Evolutionary conservation across 2,797 vertebrate species (phyloP).

Genomic region (Hafferia zeledoni): DNA sequence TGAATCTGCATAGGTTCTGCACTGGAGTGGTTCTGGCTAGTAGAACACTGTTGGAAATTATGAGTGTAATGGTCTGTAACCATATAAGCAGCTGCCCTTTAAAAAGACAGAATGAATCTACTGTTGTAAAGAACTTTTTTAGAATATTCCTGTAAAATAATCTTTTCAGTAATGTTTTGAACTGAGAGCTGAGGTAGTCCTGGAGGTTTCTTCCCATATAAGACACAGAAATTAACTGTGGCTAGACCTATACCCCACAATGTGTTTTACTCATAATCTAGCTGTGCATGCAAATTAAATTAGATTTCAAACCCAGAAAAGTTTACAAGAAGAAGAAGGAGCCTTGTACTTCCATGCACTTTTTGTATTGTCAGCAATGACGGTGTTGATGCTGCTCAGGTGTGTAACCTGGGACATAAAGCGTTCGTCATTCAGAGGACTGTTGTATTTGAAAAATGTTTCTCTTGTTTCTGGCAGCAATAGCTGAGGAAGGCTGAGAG

Average conservation of each 20-base stretch:
- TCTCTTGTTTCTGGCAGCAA: slow-evolving; percentile 12
- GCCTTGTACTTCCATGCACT: not conserved
- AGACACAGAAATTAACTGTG: not conserved
- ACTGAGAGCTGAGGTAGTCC: not conserved
- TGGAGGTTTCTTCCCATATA: not conserved
- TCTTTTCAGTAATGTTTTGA: not conserved
- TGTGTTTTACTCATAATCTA: not conserved
- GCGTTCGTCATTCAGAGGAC: not conserved
- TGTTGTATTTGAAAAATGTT: not conserved
- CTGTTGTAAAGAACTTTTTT: not conserved
- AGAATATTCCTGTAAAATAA: not conserved
- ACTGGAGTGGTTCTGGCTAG: not conserved
- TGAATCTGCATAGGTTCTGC: not conserved
- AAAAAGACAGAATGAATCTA: not conserved
- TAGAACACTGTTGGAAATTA: not conserved
- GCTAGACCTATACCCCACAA: not conserved
- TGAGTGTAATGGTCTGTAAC: not conserved
- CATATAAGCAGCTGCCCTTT: not conserved
- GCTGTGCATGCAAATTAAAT: not conserved
- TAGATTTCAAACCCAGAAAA: not conserved
- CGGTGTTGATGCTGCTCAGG: not conserved
- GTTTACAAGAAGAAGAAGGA: not conserved
- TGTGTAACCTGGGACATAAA: not conserved
- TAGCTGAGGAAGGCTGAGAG: slow-evolving; percentile 1
- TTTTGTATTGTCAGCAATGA: not conserved